Evolutionary conservation across 2,797 vertebrate species (phyloP).

Genomic region (Gouania willdenowi): DNA sequence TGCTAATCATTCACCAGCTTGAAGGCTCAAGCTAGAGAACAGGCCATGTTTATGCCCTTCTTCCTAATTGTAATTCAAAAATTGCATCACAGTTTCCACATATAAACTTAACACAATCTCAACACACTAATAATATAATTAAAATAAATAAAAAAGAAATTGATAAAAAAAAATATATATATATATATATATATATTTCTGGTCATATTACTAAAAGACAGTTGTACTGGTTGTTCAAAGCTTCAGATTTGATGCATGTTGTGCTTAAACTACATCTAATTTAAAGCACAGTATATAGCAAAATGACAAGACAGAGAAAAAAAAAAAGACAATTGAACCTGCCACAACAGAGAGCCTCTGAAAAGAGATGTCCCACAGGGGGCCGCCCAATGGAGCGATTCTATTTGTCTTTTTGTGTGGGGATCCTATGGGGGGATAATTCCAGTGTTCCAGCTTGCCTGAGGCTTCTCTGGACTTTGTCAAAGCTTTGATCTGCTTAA

Average conservation of each 20-base stretch:
- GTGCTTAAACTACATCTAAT: slow-evolving; percentile 33
- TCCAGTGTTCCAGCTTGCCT: slow-evolving; percentile 64
- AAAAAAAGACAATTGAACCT: slow-evolving; percentile 45
- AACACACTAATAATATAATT: slow-evolving; percentile 8
- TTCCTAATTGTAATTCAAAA: slow-evolving; percentile 26
- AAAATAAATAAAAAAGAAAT: no score
- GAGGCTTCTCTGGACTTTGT: slow-evolving; percentile 73
- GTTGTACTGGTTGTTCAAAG: slow-evolving; percentile 7
- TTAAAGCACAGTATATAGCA: slow-evolving; percentile 45
- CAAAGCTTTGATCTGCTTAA: slow-evolving; percentile 76
- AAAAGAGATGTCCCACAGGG: slow-evolving; percentile 61
- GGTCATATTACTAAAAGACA: no score
- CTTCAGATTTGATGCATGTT: slow-evolving; percentile 21
- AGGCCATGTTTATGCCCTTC: slow-evolving; percentile 75
- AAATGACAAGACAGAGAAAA: slow-evolving; percentile 35
- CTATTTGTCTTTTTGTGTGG: slow-evolving; percentile 69
- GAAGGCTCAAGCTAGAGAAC: slow-evolving; percentile 88
- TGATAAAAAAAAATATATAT: neutral
- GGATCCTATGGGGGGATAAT: slow-evolving; percentile 58
- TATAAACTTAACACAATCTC: slow-evolving; percentile 4
- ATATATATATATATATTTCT: no score
- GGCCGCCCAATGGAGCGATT: slow-evolving; percentile 51
- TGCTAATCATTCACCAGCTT: slow-evolving; percentile 98
- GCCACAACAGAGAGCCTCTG: slow-evolving; percentile 43
- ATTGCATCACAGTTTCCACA: slow-evolving; percentile 8